Evolutionary conservation across 2,888 invertebrate species (phyloP).

Genomic region (Lasioglossum leucozonium): DNA sequence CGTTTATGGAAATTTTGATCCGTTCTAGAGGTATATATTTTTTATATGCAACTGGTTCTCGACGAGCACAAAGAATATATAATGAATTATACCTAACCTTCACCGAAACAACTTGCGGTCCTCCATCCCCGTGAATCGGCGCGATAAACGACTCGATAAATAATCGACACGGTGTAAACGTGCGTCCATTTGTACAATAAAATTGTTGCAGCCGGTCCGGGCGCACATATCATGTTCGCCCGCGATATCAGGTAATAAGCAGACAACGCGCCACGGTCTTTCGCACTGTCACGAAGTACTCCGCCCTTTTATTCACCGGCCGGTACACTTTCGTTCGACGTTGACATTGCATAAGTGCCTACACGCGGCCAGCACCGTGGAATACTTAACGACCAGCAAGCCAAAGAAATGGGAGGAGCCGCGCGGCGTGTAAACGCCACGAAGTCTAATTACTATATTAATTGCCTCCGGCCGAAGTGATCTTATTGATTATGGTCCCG

Average conservation of each 20-base stretch:
- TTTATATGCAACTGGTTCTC: no score
- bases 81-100: not conserved
- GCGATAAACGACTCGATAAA: not conserved
- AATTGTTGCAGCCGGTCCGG: not conserved
- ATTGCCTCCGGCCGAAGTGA: slow-evolving; percentile 30
- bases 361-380: slow-evolving; percentile 18
- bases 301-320: not conserved
- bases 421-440: slow-evolving; percentile 70
- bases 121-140: not conserved
- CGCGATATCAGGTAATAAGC: not conserved
- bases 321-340: slow-evolving; percentile 34
- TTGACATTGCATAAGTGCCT: slow-evolving; percentile 53
- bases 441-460: slow-evolving; percentile 70
- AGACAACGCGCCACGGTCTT: not conserved
- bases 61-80: not conserved
- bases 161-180: not conserved
- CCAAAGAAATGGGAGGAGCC: slow-evolving; percentile 72
- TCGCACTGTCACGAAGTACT: not conserved
- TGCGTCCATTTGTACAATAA: not conserved
- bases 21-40: no score
- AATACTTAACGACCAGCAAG: slow-evolving; percentile 11
- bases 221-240: not conserved
- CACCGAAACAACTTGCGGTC: not conserved
- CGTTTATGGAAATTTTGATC: no score
- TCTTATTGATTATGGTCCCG: slow-evolving; percentile 49